These are phyloP conservation scores for Labeo catla DNA, from an alignment of 2,113 vertebrate species.

Conservation along the genomic window DNA sequence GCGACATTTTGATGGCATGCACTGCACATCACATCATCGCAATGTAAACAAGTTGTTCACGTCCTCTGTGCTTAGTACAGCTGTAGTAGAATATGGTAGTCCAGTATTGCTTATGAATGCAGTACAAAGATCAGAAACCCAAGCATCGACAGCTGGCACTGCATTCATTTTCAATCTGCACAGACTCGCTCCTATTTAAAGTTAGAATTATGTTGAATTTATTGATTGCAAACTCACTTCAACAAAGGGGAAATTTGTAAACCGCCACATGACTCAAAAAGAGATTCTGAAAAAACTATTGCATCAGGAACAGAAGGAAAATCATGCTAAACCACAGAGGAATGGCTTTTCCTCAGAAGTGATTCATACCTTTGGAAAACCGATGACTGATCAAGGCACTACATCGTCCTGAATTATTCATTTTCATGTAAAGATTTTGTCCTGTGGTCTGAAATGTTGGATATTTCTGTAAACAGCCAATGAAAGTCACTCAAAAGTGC, in stretches of 20 bases:
- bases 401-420: slow-evolving; percentile 66
- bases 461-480: slow-evolving; percentile 21
- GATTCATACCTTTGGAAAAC: slow-evolving; percentile 72
- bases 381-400: slow-evolving; percentile 86
- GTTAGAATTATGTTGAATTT: neutral
- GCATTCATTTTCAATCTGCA: neutral
- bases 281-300: neutral
- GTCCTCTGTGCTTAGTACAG: neutral
- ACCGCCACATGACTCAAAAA: neutral
- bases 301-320: neutral
- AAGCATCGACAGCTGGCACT: too few relatives aligned
- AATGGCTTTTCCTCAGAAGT: slow-evolving; percentile 1
- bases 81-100: neutral
- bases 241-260: neutral
- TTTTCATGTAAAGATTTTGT: slow-evolving; percentile 40
- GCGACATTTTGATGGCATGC: neutral
- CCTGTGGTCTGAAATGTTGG: slow-evolving; percentile 63
- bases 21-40: neutral
- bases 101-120: slow-evolving; percentile 18
- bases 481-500: slow-evolving; percentile 53
- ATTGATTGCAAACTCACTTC: neutral
- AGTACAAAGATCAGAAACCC: neutral
- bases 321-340: neutral
- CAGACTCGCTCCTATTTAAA: neutral
- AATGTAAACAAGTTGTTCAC: neutral